Conservation (phyloP, 2,113 vertebrate genomes). For the Odobenus rosmarus region DNA sequence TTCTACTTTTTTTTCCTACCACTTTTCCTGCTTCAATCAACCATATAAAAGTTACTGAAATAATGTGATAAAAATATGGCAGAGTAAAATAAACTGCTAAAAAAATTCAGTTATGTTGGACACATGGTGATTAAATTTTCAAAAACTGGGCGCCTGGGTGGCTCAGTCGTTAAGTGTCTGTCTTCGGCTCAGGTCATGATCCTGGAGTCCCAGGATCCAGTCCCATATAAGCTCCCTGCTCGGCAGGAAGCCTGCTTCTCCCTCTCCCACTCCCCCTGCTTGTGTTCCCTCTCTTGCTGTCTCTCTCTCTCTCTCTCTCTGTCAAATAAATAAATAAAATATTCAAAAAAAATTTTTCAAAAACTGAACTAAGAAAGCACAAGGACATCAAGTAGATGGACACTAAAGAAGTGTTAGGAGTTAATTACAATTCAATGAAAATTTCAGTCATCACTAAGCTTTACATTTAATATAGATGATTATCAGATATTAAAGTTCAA, state of each 20-base stretch:
- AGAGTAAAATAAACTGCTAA: constrained; percentile 35
- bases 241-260: too few species aligned
- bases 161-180: too few species aligned
- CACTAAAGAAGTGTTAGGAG: background rate
- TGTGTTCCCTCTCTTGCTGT: too few species aligned
- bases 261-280: too few species aligned
- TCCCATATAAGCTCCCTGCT: too few species aligned
- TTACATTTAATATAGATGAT: constrained; percentile 6
- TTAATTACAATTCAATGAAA: constrained; percentile 21
- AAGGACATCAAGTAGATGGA: background rate
- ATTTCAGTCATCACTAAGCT: background rate
- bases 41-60: constrained; percentile 45
- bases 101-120: constrained; percentile 13
- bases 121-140: background rate
- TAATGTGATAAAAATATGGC: background rate
- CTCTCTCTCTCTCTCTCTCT: too few species aligned
- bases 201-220: too few species aligned
- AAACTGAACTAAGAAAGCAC: background rate
- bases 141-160: background rate
- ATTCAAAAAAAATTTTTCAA: background rate
- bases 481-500: constrained; percentile 46
- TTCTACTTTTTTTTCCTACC: constrained; percentile 19
- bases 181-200: too few species aligned
- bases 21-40: constrained; percentile 42
- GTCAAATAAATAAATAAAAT: too few species aligned